Conservation (phyloP, 2,888 invertebrate genomes). For the Acheta domesticus region DNA sequence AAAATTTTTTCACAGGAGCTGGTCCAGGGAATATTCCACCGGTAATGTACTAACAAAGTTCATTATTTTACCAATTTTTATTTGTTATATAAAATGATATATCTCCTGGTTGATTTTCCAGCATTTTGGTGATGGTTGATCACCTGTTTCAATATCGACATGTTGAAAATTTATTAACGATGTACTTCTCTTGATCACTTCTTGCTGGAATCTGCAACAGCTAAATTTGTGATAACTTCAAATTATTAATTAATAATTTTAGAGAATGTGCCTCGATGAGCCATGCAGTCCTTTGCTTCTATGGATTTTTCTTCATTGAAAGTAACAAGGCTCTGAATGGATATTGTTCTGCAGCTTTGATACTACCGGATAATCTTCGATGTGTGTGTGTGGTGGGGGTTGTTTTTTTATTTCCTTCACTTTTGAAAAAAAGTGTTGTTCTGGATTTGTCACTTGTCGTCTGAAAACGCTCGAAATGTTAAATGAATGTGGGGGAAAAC, state of each 20-base stretch:
- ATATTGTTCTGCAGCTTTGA: no score
- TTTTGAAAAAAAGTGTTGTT: no score
- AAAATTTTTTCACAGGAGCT: slow-evolving; percentile 30
- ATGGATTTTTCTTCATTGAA: not conserved
- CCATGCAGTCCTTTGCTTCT: slow-evolving; percentile 19
- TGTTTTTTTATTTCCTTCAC: no score
- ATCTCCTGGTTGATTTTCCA: no score
- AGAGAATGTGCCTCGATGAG: slow-evolving; percentile 18
- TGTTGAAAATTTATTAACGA: no score
- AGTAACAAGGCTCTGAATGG: no score
- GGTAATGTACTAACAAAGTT: slow-evolving; percentile 35
- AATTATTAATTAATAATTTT: not conserved
- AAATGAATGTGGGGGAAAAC: no score
- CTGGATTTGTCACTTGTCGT: no score
- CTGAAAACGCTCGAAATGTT: no score
- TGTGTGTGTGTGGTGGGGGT: no score
- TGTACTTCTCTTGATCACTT: not conserved
- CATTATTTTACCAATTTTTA: not conserved
- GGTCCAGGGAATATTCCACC: slow-evolving; percentile 33
- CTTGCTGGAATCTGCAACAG: slow-evolving; percentile 6
- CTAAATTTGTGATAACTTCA: not conserved
- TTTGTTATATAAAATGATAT: no score
- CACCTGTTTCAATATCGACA: not conserved
- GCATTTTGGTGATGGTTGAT: not conserved
- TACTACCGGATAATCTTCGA: no score